A percentile compares a stretch with the other conserved stretches of the same genome.
Conservation (phyloP, 2,113 vertebrate species). For the Channa argus region DNA sequence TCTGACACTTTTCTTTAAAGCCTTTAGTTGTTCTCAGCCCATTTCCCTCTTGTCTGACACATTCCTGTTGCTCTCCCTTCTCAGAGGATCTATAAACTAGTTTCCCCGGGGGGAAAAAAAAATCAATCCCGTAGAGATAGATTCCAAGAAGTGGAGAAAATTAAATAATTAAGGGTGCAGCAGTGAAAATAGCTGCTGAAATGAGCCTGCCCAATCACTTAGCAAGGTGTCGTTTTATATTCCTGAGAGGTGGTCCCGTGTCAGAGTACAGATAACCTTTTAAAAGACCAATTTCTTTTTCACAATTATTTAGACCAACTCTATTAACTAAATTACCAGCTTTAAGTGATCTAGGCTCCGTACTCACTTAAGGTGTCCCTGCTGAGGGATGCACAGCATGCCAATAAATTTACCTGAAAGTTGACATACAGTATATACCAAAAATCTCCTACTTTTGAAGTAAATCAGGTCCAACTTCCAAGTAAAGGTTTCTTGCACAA, state of each 20-base stretch:
- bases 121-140: conserved; percentile 70
- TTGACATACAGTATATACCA: conserved; percentile 24
- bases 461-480: conserved; percentile 29
- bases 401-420: conserved; percentile 34
- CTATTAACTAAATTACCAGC: conserved; percentile 67
- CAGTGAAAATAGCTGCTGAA: conserved; percentile 55
- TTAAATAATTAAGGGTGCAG: conserved; percentile 69
- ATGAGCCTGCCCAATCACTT: conserved; percentile 74
- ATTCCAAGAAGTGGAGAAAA: conserved; percentile 55
- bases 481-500: conserved; percentile 19
- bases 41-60: conserved; percentile 14
- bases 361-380: conserved; percentile 15
- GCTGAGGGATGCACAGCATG: conserved; percentile 23
- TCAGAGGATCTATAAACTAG: conserved; percentile 48
- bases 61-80: conserved; percentile 26
- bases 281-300: conserved; percentile 74
- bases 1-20: conserved; percentile 11
- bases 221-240: conserved; percentile 74
- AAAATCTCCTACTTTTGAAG: background rate
- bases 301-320: conserved; percentile 67
- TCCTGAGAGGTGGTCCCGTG: conserved; percentile 57
- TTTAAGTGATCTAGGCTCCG: conserved; percentile 51
- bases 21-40: background rate
- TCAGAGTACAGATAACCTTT: conserved; percentile 74
- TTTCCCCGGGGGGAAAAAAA: conserved; percentile 41